These are phyloP conservation scores for Caenorhabditis drosophilae DNA, from an alignment of 2,888 invertebrate species.

Conservation along the genomic window DNA sequence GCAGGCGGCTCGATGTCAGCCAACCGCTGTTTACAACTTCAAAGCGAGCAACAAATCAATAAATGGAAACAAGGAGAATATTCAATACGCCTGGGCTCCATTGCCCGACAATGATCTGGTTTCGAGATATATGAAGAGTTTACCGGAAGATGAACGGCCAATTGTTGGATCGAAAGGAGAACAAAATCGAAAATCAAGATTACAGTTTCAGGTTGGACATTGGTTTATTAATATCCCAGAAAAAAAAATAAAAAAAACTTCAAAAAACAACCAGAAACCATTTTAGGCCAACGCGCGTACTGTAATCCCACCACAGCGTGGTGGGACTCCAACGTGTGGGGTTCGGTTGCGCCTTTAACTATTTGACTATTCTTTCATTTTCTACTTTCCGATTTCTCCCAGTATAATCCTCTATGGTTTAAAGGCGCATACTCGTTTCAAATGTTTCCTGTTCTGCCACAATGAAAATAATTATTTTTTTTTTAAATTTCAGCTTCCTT, in stretches of 20 bases:
- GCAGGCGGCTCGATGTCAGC: slow-evolving; percentile 17
- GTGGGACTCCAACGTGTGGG: no score
- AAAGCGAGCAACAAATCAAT: slow-evolving; percentile 19
- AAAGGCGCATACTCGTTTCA: no score
- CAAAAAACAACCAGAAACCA: no score
- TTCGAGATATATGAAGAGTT: slow-evolving; percentile 74
- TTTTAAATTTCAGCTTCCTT: slow-evolving; percentile 52
- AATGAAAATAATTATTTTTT: not conserved
- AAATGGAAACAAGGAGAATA: slow-evolving; percentile 29
- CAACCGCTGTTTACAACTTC: slow-evolving; percentile 49
- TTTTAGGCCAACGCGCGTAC: no score
- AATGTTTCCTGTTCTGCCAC: no score
- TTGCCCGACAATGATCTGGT: slow-evolving; percentile 72
- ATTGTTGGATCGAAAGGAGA: slow-evolving; percentile 84
- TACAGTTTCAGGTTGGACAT: slow-evolving; percentile 81
- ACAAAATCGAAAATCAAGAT: slow-evolving; percentile 79
- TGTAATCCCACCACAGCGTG: no score
- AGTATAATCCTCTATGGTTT: no score
- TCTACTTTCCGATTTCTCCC: no score
- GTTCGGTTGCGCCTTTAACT: no score
- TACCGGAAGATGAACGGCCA: slow-evolving; percentile 76
- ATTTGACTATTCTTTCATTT: no score
- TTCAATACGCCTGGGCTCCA: slow-evolving; percentile 60
- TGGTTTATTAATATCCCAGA: no score
- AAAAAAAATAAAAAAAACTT: no score